phyloP scores from a whole-genome alignment of 2,797 vertebrate genomes.

The Catamblyrhynchus diadema region DNA sequence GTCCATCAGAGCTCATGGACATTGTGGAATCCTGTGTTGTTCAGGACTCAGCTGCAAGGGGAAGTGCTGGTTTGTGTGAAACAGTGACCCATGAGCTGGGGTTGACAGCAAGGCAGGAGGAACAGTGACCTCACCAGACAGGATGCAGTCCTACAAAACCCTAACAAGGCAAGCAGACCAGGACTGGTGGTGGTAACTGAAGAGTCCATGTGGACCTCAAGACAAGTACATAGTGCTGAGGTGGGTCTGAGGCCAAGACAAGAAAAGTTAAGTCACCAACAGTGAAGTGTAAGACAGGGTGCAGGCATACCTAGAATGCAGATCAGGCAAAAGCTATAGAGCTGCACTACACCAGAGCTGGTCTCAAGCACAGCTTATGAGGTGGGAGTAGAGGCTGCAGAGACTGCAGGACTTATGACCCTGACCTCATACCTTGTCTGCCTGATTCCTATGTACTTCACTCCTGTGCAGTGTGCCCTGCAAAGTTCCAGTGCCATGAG shows the following conservation, averaged over 20 bases:
- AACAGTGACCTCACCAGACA: neutral
- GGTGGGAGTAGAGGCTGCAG: neutral
- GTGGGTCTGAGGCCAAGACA: neutral
- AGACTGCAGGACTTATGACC: neutral
- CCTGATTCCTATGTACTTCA: neutral
- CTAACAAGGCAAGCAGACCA: neutral
- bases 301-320: neutral
- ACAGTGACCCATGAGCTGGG: neutral
- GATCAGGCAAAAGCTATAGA: neutral
- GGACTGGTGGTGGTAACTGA: neutral
- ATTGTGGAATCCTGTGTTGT: neutral
- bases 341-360: neutral
- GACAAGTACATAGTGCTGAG: neutral
- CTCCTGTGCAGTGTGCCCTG: constrained; percentile 81
- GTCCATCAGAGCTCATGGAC: neutral
- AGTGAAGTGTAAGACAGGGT: neutral
- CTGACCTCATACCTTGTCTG: neutral
- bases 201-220: neutral
- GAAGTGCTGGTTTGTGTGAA: neutral
- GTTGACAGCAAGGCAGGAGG: neutral
- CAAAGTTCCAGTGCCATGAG: constrained; percentile 84
- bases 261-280: neutral
- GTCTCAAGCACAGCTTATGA: neutral
- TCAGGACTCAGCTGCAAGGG: neutral
- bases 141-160: neutral